These are phyloP conservation scores for Anthopleura sola DNA, from an alignment of 64 coral and sea anemone species.

Conservation along the genomic window DNA sequence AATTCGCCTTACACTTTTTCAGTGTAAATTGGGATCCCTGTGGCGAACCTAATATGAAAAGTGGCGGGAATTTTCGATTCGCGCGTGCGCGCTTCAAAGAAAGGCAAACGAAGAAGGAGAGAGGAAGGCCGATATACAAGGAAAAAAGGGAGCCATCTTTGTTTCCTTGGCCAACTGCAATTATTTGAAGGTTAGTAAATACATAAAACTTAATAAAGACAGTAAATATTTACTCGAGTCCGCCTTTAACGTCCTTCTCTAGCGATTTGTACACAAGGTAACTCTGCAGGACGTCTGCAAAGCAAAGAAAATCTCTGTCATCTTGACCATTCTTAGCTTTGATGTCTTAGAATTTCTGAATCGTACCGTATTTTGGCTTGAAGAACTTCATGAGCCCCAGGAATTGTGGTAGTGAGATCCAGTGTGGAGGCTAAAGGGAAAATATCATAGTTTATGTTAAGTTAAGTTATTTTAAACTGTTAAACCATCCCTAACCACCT, in stretches of 20 bases:
- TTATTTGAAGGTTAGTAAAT: neutral
- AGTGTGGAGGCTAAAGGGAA: constrained; percentile 50
- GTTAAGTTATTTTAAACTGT: too few species aligned
- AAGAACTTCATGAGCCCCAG: constrained; percentile 62
- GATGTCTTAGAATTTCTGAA: neutral
- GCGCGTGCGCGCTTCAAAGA: too few species aligned
- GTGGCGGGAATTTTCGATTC: neutral
- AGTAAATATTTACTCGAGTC: constrained; percentile 31
- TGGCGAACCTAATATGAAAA: neutral
- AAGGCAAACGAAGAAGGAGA: too few species aligned
- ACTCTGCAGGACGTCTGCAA: constrained; percentile 53
- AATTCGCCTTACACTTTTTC: too few species aligned
- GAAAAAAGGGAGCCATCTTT: neutral
- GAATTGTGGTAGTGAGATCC: constrained; percentile 45
- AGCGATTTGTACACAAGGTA: constrained; percentile 76
- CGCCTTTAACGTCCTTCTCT: constrained; percentile 34
- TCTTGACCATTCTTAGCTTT: neutral
- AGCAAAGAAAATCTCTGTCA: neutral
- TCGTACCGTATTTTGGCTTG: constrained; percentile 77
- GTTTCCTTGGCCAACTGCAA: too few species aligned
- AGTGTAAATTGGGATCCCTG: too few species aligned
- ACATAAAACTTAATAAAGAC: too few species aligned
- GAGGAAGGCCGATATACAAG: neutral
- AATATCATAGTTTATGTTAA: neutral
- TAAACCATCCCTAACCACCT: too few species aligned